Evolutionary conservation across 1,140 invertebrate species (phyloP).

Genomic region (Daktulosphaira vitifoliae): DNA sequence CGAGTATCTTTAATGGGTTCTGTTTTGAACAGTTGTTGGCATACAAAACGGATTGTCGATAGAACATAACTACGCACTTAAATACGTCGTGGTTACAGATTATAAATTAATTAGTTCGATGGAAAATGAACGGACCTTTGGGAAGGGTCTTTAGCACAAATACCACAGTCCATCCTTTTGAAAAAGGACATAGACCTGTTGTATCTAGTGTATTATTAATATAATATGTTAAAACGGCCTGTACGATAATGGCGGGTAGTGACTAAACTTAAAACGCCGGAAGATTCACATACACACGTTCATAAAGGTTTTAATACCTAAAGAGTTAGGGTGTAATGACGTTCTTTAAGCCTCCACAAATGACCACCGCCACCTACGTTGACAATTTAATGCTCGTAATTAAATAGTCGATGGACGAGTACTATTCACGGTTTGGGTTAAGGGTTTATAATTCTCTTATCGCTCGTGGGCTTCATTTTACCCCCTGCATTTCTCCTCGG

Average conservation of each 20-base stretch:
- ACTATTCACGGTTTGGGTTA: too few relatives aligned
- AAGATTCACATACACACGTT: background rate
- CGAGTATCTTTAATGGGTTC: too few relatives aligned
- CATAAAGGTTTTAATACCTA: constrained; percentile 8
- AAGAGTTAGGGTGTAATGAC: background rate
- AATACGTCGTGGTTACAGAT: constrained; percentile 9
- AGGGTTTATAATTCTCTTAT: constrained; percentile 26
- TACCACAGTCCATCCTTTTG: background rate
- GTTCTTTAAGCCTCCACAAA: constrained; percentile 9
- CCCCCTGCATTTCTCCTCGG: background rate
- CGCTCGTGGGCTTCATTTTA: background rate
- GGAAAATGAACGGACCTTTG: background rate
- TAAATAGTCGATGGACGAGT: background rate
- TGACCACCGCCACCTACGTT: constrained; percentile 1
- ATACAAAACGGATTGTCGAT: background rate
- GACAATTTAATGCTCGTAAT: constrained; percentile 27
- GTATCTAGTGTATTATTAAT: background rate
- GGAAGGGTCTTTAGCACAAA: constrained; percentile 15
- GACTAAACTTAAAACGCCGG: constrained; percentile 23
- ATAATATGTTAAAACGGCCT: background rate
- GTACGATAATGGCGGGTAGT: background rate
- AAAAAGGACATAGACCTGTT: background rate
- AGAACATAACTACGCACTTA: background rate
- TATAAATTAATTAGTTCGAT: constrained; percentile 22
- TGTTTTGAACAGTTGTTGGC: background rate